Evolutionary conservation across 1,140 invertebrate genomes (phyloP).

Genomic region (Listronotus oregonensis): DNA sequence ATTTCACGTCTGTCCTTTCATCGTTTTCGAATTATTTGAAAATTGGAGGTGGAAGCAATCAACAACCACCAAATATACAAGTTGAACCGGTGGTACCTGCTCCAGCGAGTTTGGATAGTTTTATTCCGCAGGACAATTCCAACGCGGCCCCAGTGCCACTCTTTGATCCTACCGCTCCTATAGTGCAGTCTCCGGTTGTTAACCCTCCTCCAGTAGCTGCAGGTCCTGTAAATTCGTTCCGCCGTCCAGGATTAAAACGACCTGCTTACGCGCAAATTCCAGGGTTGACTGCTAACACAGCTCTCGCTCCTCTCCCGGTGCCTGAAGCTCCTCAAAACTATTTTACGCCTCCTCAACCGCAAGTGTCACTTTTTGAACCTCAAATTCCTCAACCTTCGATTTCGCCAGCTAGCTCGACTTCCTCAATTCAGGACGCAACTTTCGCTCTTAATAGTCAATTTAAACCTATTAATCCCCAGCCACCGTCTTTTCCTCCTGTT

Average conservation of each 20-base stretch:
- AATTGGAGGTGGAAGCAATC: constrained; percentile 14
- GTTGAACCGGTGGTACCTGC: constrained; percentile 19
- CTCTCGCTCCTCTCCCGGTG: background rate
- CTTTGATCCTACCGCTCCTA: constrained; percentile 21
- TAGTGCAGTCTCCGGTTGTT: background rate
- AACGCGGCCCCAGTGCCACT: constrained; percentile 37
- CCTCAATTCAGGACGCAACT: constrained; percentile 31
- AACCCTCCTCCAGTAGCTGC: constrained; percentile 1
- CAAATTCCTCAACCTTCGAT: constrained; percentile 24
- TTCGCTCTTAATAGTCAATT: constrained; percentile 34
- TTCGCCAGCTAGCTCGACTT: constrained; percentile 39
- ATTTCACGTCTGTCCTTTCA: constrained; percentile 40
- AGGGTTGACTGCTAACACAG: constrained; percentile 43
- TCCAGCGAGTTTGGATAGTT: constrained; percentile 32
- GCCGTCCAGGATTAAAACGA: constrained; percentile 50
- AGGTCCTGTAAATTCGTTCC: constrained; percentile 43
- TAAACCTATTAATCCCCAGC: constrained; percentile 42
- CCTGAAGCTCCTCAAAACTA: constrained; percentile 5
- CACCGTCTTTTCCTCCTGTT: constrained; percentile 22
- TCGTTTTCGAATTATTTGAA: constrained; percentile 42
- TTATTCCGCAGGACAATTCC: constrained; percentile 18
- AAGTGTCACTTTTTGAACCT: constrained; percentile 9
- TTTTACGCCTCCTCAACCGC: constrained; percentile 13
- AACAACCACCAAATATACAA: background rate
- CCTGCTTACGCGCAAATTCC: constrained; percentile 55